These are phyloP conservation scores for Charaxes varanes DNA, from an alignment of 1,140 invertebrate species.

Conservation along the genomic window DNA sequence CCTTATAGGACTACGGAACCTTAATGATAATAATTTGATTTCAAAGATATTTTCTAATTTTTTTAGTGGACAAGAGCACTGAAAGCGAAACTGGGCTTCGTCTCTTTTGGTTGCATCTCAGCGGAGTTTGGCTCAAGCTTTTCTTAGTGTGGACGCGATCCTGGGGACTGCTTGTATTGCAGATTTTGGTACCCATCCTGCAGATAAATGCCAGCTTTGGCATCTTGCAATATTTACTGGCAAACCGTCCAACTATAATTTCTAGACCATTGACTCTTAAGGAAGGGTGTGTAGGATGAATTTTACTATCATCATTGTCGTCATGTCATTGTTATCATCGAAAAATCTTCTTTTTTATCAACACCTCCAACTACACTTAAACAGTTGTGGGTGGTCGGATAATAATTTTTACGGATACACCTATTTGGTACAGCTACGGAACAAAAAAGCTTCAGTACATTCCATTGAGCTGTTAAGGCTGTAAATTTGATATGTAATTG, in stretches of 20 bases:
- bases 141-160: slow-evolving; percentile 47
- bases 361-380: no score
- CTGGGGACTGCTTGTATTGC: slow-evolving; percentile 41
- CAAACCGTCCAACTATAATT: slow-evolving; percentile 23
- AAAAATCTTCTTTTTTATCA: not conserved
- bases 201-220: slow-evolving; percentile 43
- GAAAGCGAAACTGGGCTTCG: slow-evolving; percentile 29
- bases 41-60: slow-evolving; percentile 1
- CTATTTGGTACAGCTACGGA: no score
- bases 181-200: slow-evolving; percentile 43
- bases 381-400: no score
- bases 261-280: slow-evolving; percentile 34
- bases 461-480: no score
- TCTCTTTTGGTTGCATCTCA: slow-evolving; percentile 36
- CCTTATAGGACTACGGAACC: slow-evolving; percentile 3
- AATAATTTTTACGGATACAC: no score
- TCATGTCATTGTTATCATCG: slow-evolving; percentile 1
- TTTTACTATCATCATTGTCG: no score
- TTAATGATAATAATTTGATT: slow-evolving; percentile 6
- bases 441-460: no score
- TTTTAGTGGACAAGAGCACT: slow-evolving; percentile 33
- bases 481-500: no score
- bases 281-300: slow-evolving; percentile 42
- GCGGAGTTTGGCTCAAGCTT: slow-evolving; percentile 53
- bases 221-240: slow-evolving; percentile 35